phyloP scores from a whole-genome alignment of 1,140 invertebrate species.

The Drosophila cardini region DNA sequence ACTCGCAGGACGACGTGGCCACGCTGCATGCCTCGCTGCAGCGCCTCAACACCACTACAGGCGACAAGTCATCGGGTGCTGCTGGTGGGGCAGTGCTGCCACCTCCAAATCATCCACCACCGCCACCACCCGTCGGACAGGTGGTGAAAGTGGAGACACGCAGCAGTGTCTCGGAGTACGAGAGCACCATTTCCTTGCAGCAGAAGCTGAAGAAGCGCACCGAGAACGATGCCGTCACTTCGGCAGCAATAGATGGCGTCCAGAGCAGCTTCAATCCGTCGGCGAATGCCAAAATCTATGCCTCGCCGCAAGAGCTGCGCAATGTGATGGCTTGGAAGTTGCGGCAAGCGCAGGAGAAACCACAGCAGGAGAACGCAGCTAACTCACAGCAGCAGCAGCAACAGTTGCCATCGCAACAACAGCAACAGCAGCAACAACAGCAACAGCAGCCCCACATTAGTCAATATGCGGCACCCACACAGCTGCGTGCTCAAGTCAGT shows the following conservation, averaged over 20 bases:
- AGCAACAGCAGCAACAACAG: conserved; percentile 89
- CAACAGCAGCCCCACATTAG: conserved; percentile 88
- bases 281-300: conserved; percentile 94
- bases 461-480: conserved; percentile 61
- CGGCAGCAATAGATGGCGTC: conserved; percentile 84
- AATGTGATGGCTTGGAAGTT: conserved; percentile 90
- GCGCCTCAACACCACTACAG: conserved; percentile 68
- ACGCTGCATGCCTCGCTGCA: conserved; percentile 85
- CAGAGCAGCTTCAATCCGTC: conserved; percentile 94
- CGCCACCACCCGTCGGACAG: conserved; percentile 89
- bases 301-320: conserved; percentile 93
- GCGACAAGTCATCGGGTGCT: conserved; percentile 10
- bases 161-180: conserved; percentile 80
- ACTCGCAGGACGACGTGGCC: conserved; percentile 91
- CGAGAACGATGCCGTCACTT: conserved; percentile 77
- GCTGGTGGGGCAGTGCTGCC: conserved; percentile 84
- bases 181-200: conserved; percentile 81
- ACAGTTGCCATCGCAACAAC: conserved; percentile 85
- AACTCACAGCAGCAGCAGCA: conserved; percentile 78
- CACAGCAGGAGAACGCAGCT: conserved; percentile 58
- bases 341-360: conserved; percentile 69
- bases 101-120: conserved; percentile 89
- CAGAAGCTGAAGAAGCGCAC: conserved; percentile 78
- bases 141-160: conserved; percentile 90
- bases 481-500: conserved; percentile 33